These are phyloP conservation scores for Nothobranchius furzeri DNA, from an alignment of 2,113 vertebrate genomes.

Conservation along the genomic window DNA sequence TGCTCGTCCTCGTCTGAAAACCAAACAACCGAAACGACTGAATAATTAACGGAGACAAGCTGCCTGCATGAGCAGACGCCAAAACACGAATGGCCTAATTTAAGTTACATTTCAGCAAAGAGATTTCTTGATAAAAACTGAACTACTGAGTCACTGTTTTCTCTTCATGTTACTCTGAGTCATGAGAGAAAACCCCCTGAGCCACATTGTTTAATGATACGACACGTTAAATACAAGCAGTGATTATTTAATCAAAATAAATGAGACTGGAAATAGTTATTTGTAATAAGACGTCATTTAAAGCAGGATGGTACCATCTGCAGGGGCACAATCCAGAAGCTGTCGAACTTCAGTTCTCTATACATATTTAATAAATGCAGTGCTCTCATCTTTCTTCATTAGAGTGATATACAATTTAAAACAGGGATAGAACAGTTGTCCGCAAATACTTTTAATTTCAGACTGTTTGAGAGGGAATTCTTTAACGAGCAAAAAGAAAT, in stretches of 20 bases:
- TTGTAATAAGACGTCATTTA: constrained; percentile 20
- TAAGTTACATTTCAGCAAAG: not conserved
- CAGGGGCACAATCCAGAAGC: constrained; percentile 1
- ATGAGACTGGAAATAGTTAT: constrained; percentile 14
- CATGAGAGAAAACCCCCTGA: not conserved
- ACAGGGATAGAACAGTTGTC: too few relatives aligned
- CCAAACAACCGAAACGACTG: constrained; percentile 13
- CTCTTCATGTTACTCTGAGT: constrained; percentile 10
- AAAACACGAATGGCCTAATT: constrained; percentile 13
- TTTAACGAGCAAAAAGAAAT: too few relatives aligned
- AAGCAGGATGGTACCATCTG: constrained; percentile 16
- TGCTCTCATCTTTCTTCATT: too few relatives aligned
- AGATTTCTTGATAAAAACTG: constrained; percentile 1
- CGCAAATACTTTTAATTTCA: too few relatives aligned
- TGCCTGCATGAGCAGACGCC: constrained; percentile 15
- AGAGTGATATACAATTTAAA: too few relatives aligned
- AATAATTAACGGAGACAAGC: constrained; percentile 46
- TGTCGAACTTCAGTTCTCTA: not conserved
- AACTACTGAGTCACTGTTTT: constrained; percentile 7
- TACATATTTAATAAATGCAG: too few relatives aligned
- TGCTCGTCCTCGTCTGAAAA: not conserved
- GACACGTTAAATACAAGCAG: constrained; percentile 20
- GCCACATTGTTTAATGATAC: constrained; percentile 18
- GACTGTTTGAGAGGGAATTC: too few relatives aligned
- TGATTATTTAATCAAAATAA: constrained; percentile 33